phyloP scores from a whole-genome alignment of 2,113 vertebrate species.

The Mastomys natalensis region DNA sequence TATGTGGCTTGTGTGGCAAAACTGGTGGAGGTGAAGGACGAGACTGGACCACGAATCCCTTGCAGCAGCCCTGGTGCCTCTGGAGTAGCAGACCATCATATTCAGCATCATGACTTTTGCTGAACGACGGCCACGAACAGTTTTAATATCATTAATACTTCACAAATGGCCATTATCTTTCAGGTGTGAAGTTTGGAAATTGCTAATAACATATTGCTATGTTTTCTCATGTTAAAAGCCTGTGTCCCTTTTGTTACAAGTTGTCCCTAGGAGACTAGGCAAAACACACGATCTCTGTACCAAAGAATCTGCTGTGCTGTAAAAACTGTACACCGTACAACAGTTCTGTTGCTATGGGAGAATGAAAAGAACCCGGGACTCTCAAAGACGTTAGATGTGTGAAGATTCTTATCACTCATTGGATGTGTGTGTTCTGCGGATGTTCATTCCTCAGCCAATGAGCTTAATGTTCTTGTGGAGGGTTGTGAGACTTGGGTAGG shows the following conservation, averaged over 20 bases:
- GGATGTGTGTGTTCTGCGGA: not conserved
- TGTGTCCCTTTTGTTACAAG: not conserved
- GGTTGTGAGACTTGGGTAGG: not conserved
- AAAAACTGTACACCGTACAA: not conserved
- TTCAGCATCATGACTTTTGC: not conserved
- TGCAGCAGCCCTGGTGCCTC: accelerated
- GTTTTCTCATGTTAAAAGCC: not conserved
- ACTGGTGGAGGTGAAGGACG: not conserved
- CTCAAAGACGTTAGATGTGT: not conserved
- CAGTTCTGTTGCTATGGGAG: not conserved
- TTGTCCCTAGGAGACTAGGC: not conserved
- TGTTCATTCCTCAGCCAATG: not conserved
- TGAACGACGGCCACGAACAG: accelerated
- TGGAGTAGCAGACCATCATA: not conserved
- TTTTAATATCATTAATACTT: not conserved
- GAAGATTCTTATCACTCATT: not conserved
- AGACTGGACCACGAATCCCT: accelerated
- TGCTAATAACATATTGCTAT: not conserved
- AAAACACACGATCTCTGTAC: not conserved
- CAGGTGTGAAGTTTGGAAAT: no score
- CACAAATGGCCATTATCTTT: not conserved
- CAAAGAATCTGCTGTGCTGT: no score
- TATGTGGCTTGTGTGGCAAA: not conserved
- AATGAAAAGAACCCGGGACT: not conserved
- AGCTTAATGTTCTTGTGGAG: not conserved